A percentile compares a stretch with the other conserved stretches of the same genome.
Evolutionary conservation across 2,113 vertebrate genomes (phyloP).

Genomic region (Herpetotheres cachinnans): DNA sequence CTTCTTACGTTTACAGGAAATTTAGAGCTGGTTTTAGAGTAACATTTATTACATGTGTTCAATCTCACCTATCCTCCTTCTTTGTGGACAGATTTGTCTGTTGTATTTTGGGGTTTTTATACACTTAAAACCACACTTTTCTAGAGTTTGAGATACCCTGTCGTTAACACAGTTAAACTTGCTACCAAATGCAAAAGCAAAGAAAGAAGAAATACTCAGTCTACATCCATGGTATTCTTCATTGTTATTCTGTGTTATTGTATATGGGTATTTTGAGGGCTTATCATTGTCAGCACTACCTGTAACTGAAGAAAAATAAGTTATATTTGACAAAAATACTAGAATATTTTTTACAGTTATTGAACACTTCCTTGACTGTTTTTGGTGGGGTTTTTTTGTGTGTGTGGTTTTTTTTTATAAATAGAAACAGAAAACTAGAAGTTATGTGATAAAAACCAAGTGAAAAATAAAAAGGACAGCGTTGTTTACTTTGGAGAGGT

Average conservation of each 20-base stretch:
- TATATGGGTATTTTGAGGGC: neutral
- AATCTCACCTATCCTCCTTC: neutral
- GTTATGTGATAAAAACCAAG: neutral
- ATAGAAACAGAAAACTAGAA: neutral
- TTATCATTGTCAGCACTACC: neutral
- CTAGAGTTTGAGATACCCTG: neutral
- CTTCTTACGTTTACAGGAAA: neutral
- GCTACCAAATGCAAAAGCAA: neutral
- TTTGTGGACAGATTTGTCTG: neutral
- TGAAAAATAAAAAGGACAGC: neutral
- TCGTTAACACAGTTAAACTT: neutral
- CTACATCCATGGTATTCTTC: neutral
- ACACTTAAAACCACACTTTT: neutral
- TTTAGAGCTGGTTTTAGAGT: neutral
- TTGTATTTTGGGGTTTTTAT: neutral
- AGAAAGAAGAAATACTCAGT: neutral
- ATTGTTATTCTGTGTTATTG: neutral
- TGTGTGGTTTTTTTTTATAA: neutral
- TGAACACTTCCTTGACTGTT: neutral
- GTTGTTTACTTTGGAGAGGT: neutral
- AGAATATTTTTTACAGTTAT: neutral
- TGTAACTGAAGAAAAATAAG: neutral
- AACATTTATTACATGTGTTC: neutral
- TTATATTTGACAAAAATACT: neutral
- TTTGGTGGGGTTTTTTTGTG: neutral